Percentiles rank a stretch among this genome's conserved stretches.
Conservation (phyloP, 2,888 invertebrate genomes). For the Ochropleura leucogaster region DNA sequence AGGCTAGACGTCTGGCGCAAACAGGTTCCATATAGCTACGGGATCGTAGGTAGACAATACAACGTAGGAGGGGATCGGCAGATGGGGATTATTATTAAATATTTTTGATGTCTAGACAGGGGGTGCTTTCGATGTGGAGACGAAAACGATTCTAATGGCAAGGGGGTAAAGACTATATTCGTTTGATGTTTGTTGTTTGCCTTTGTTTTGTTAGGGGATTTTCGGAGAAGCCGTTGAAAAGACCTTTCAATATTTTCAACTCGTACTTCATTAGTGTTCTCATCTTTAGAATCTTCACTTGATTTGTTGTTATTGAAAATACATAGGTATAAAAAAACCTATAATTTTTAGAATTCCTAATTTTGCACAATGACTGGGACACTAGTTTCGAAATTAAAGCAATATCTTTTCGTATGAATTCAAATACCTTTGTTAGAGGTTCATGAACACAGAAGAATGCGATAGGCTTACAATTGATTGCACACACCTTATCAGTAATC, state of each 20-base stretch:
- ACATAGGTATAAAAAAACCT: not conserved
- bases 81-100: slow-evolving; percentile 39
- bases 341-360: not conserved
- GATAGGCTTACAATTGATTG: slow-evolving; percentile 43
- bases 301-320: not conserved
- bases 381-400: not conserved
- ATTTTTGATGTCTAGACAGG: slow-evolving; percentile 47
- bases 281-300: not conserved
- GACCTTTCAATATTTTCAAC: not conserved
- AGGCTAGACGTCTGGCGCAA: slow-evolving; percentile 52
- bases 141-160: slow-evolving; percentile 11
- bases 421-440: not conserved
- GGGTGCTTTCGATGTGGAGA: slow-evolving; percentile 13
- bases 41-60: slow-evolving; percentile 20
- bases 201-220: not conserved
- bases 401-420: not conserved
- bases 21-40: slow-evolving; percentile 51
- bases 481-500: slow-evolving; percentile 36
- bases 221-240: not conserved
- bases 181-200: not conserved
- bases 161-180: slow-evolving; percentile 18
- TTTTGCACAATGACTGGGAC: slow-evolving; percentile 1
- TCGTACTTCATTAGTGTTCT: not conserved
- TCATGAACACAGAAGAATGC: slow-evolving; percentile 15
- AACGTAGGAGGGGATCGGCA: slow-evolving; percentile 21